Evolutionary conservation across 2,888 invertebrate species (phyloP).

Genomic region (Chaitophorus viminalis): DNA sequence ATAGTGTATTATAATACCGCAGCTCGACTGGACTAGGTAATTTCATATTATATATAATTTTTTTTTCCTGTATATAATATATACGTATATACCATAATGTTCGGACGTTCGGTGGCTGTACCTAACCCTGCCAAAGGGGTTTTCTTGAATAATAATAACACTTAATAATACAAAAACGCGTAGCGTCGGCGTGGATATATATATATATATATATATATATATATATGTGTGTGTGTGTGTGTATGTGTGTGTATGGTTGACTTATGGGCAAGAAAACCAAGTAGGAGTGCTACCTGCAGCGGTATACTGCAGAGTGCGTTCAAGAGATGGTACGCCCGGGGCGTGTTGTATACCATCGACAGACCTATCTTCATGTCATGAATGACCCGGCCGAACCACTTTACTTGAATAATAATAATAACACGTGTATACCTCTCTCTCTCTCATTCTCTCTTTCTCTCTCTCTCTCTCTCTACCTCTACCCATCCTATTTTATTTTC

Average conservation of each 20-base stretch:
- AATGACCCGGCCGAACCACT: conserved; percentile 59
- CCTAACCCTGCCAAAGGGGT: conserved; percentile 45
- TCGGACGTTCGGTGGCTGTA: conserved; percentile 35
- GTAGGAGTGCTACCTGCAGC: conserved; percentile 36
- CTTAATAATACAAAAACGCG: conserved; percentile 45
- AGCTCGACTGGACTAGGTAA: not conserved
- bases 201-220: too few relatives aligned
- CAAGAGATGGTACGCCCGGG: conserved; percentile 42
- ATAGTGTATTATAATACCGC: not conserved
- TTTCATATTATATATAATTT: not conserved
- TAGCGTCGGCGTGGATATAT: not conserved
- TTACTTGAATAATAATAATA: conserved; percentile 55
- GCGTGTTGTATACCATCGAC: conserved; percentile 42
- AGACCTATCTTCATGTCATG: conserved; percentile 57
- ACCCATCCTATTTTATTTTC: too few relatives aligned
- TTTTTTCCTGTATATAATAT: not conserved
- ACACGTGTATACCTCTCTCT: not conserved
- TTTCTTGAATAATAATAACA: conserved; percentile 42
- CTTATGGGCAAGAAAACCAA: conserved; percentile 32
- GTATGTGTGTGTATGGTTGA: too few relatives aligned
- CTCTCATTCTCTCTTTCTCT: conserved; percentile 19
- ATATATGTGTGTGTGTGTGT: too few relatives aligned
- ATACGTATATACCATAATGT: conserved; percentile 39
- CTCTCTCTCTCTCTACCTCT: not conserved
- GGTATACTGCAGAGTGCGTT: not conserved